Base-by-base conservation (phyloP, 2,113 vertebrate genomes). In the Polypterus bichir region DNA sequence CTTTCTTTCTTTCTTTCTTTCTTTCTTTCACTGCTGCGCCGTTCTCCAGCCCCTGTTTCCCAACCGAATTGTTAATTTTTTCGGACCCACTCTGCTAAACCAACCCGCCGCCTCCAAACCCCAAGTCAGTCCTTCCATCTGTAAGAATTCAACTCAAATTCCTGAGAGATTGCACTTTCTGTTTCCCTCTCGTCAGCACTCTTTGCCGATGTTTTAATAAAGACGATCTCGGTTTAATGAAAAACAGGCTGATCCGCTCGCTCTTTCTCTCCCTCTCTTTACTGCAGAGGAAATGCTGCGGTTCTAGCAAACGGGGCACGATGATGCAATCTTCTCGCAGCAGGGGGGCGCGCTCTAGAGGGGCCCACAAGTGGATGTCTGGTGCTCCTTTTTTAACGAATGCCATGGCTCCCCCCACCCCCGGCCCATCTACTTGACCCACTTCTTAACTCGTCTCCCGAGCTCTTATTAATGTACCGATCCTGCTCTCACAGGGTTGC, bases 161-260 rank as follows among this genome's bases (percentile, higher is more conserved):
- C 57, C 64, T 67, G 66, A 62, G 61, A 71, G 73, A 79, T 74
- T 76, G 72, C 73, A 64, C 68, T 69, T 63, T 65, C 61, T 68
- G 72, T 79, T 85, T 77, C 77, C 70, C 68, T 68, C 78, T 78
- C 78, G 79, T 83, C 84, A 87, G 83, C 85, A 84, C 73, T 76
- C 81, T 79, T 81, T 69, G 66, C 61, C 64, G 76, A 78, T 74
- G 72, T 70, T 73, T 72, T 76, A 81, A 83, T 78, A 73, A 77
- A 76, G 77, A 80, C 59, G 77, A 79, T 82, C 77, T 82, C 76
- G 70, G 64, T 66, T 77, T 83, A 88, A 87, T 76, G 77, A 71
- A 81, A 83, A 85, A 78, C 80, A 85, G 78, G 81, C 79, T 76
- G 76, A 74, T 73, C 68, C 65, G 76, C 76, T 79, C 75, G 27